Conservation (phyloP, 1,140 invertebrate species). For the Papilio polyxenes region DNA sequence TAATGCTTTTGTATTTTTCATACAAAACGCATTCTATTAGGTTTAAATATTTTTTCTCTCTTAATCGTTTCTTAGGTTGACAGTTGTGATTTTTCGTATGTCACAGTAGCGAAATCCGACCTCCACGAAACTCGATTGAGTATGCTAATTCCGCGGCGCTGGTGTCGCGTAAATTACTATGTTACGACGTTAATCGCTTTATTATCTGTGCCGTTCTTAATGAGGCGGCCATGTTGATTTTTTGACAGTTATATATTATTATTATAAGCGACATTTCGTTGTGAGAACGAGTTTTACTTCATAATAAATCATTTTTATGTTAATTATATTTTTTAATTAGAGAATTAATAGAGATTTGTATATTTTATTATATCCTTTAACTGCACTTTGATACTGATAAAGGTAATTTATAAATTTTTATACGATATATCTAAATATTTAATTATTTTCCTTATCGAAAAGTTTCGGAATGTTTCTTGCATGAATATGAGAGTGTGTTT, state of each 20-base stretch:
- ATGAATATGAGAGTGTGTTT: background rate
- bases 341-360: background rate
- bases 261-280: slow-evolving; percentile 5
- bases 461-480: background rate
- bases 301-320: slow-evolving; percentile 41
- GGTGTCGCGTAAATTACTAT: slow-evolving; percentile 41
- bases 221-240: slow-evolving; percentile 50
- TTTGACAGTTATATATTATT: slow-evolving; percentile 44
- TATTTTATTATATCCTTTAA: background rate
- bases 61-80: background rate
- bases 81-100: slow-evolving; percentile 19
- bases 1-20: too few relatives aligned
- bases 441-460: background rate
- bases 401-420: background rate
- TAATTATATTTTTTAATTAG: slow-evolving; percentile 28
- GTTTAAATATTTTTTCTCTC: too few relatives aligned
- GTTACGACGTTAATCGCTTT: slow-evolving; percentile 55
- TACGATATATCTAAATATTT: background rate
- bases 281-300: slow-evolving; percentile 16
- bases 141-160: slow-evolving; percentile 44
- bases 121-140: slow-evolving; percentile 20
- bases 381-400: background rate
- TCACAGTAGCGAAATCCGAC: slow-evolving; percentile 38
- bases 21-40: too few relatives aligned
- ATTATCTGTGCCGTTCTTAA: slow-evolving; percentile 51